phyloP scores from a whole-genome alignment of 2,113 vertebrate species.

The Philantomba maxwellii region DNA sequence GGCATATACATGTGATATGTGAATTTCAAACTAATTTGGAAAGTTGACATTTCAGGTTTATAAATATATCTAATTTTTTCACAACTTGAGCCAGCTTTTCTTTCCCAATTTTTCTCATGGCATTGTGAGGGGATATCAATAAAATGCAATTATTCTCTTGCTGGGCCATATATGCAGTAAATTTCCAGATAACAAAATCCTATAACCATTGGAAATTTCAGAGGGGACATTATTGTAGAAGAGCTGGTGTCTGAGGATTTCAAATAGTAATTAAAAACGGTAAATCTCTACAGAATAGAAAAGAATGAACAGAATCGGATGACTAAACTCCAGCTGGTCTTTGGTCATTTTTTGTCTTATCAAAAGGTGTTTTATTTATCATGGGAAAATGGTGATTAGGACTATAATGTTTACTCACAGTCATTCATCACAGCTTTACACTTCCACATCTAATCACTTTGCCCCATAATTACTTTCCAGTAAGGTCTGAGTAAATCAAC shows the following conservation, averaged over 20 bases:
- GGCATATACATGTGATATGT: neutral
- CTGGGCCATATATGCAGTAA: neutral
- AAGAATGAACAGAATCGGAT: neutral
- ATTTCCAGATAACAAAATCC: constrained; percentile 43
- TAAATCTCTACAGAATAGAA: neutral
- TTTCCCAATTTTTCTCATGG: constrained; percentile 27
- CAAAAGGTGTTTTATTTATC: neutral
- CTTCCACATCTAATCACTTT: neutral
- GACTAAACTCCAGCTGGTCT: neutral
- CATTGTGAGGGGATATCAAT: constrained; percentile 39
- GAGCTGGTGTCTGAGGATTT: constrained; percentile 37
- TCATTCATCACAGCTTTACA: neutral
- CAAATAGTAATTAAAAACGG: neutral
- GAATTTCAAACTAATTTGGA: constrained; percentile 50
- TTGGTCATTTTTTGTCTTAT: neutral
- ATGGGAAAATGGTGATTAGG: neutral
- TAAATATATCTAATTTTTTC: constrained; percentile 62
- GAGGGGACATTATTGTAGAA: neutral
- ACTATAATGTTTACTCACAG: neutral
- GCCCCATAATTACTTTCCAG: neutral
- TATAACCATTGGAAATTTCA: neutral
- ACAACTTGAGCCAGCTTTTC: constrained; percentile 20
- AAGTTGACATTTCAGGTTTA: constrained; percentile 49
- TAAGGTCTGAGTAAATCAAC: neutral
- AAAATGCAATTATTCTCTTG: constrained; percentile 54